phyloP scores from a whole-genome alignment of 37 sponge, comb jelly and placozoan genomes.

The Hexactinellida sp. region DNA sequence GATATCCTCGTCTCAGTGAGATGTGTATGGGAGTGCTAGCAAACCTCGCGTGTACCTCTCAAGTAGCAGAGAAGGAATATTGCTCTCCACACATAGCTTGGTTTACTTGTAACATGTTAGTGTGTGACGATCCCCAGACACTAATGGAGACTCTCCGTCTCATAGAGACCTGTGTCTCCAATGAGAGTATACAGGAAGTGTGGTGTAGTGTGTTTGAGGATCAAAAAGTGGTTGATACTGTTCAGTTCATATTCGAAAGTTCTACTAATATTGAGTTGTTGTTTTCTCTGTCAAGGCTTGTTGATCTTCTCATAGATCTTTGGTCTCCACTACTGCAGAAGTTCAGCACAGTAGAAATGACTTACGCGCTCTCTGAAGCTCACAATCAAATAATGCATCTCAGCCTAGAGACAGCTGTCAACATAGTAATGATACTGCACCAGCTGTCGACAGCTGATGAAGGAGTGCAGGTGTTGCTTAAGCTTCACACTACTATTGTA shows the following conservation, averaged over 20 bases:
- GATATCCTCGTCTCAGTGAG: neutral
- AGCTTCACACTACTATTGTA: neutral
- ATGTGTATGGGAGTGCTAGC: neutral
- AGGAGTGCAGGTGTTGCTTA: neutral
- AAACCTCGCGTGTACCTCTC: neutral
- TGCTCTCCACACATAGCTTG: neutral
- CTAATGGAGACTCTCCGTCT: neutral
- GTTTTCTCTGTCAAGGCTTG: neutral
- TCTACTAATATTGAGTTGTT: neutral
- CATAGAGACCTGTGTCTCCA: neutral
- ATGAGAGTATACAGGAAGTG: neutral
- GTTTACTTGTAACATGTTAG: neutral
- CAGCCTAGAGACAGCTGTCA: neutral
- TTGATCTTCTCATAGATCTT: neutral
- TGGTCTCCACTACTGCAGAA: neutral
- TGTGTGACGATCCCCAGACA: neutral
- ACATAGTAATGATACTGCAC: neutral
- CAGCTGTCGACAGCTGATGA: neutral
- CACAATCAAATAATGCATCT: neutral
- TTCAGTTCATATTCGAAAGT: neutral
- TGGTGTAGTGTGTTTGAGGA: neutral
- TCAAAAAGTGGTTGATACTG: neutral
- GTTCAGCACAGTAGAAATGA: neutral
- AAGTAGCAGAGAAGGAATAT: neutral
- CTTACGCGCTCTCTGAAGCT: neutral